These are phyloP conservation scores for Anastrepha obliqua DNA, from an alignment of 1,140 invertebrate genomes.

Conservation along the genomic window DNA sequence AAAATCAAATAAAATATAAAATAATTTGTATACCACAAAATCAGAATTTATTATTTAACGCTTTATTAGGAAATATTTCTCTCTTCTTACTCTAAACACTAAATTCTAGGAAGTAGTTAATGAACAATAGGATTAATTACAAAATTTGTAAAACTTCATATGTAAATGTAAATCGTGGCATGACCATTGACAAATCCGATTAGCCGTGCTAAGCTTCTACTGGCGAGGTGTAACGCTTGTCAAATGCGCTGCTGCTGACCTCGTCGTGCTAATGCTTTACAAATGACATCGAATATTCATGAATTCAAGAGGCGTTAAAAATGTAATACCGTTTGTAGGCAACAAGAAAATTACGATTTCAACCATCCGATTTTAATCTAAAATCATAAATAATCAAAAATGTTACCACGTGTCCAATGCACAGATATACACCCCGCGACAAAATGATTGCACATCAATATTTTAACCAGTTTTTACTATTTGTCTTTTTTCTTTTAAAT, in stretches of 20 bases:
- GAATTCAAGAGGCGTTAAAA: neutral
- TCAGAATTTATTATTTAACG: too few species aligned
- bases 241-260: neutral
- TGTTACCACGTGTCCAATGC: too few species aligned
- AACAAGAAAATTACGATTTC: neutral
- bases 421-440: too few species aligned
- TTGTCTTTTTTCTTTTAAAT: too few species aligned
- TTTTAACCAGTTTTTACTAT: too few species aligned
- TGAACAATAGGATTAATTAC: conserved; percentile 4
- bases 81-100: neutral
- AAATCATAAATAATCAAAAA: neutral
- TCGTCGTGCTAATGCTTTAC: conserved; percentile 37
- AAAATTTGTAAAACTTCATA: conserved; percentile 10
- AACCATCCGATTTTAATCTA: neutral
- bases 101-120: neutral
- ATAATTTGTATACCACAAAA: too few species aligned
- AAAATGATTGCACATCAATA: too few species aligned
- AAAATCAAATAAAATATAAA: too few species aligned
- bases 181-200: conserved; percentile 30
- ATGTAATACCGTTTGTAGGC: neutral
- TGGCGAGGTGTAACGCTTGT: neutral
- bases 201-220: neutral
- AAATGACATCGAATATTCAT: conserved; percentile 39
- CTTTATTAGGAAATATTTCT: too few species aligned
- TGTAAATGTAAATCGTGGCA: conserved; percentile 22